Percentiles rank a stretch among this genome's conserved stretches.
Conservation (phyloP, 2,113 vertebrate species). For the Noturus placidus region DNA sequence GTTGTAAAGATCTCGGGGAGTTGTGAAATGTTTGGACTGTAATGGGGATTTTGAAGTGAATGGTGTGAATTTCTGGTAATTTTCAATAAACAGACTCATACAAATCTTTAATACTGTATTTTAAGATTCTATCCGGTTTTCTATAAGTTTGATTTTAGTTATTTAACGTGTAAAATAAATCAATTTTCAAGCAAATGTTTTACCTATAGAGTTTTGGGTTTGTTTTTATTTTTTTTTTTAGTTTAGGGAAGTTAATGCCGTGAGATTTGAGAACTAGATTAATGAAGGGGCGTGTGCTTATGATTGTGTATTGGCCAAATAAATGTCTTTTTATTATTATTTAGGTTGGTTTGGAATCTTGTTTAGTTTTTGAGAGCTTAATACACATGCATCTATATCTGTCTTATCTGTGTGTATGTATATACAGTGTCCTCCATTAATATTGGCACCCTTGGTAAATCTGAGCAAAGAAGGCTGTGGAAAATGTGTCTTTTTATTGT, state of each 20-base stretch:
- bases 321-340: neutral
- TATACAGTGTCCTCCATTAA: no score
- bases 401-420: no score
- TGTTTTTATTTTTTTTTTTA: no score
- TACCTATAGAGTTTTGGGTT: conserved; percentile 56
- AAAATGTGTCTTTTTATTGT: no score
- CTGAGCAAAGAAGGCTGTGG: no score
- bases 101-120: conserved; percentile 61
- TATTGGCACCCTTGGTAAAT: no score
- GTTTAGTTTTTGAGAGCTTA: neutral
- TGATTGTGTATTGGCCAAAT: neutral
- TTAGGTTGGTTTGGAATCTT: neutral
- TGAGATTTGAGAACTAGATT: neutral
- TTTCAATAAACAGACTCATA: conserved; percentile 62
- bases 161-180: conserved; percentile 71
- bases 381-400: neutral
- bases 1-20: conserved; percentile 58
- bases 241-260: neutral
- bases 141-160: conserved; percentile 59
- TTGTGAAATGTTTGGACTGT: conserved; percentile 48
- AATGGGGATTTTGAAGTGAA: conserved; percentile 25
- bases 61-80: conserved; percentile 43
- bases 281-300: neutral
- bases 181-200: conserved; percentile 65
- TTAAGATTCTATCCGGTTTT: conserved; percentile 50